Percentiles rank a stretch among this genome's conserved stretches.
These are phyloP conservation scores for Aleiodes sp. DNA, from an alignment of 1,140 invertebrate genomes.

Conservation along the genomic window DNA sequence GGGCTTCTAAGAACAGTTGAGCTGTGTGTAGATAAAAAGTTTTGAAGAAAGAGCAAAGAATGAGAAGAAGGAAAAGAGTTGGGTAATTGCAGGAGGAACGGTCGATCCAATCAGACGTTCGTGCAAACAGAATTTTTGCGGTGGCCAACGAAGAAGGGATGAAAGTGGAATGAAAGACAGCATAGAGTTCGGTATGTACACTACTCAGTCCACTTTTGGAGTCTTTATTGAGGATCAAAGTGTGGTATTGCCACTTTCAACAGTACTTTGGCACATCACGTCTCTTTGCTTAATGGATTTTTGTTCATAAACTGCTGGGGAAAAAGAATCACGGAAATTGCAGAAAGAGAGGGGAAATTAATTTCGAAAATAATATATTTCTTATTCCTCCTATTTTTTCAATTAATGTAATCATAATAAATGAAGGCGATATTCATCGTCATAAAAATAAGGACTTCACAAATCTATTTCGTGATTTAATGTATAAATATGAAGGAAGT, in stretches of 20 bases:
- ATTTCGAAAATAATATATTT: no score
- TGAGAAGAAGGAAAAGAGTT: neutral
- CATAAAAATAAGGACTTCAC: no score
- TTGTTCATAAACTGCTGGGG: no score
- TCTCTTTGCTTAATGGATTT: neutral
- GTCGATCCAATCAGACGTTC: constrained; percentile 25
- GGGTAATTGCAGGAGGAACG: constrained; percentile 25
- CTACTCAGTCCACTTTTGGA: neutral
- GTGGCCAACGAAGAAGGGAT: neutral
- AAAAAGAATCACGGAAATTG: no score
- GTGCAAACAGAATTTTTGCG: constrained; percentile 31
- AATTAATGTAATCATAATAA: no score
- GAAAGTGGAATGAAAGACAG: neutral
- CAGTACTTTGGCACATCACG: neutral
- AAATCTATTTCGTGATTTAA: no score
- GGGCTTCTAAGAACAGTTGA: neutral
- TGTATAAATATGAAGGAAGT: no score
- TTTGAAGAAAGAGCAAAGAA: constrained; percentile 5
- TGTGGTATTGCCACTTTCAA: constrained; percentile 3
- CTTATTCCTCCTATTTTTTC: no score
- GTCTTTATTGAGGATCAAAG: constrained; percentile 4
- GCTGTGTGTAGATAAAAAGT: constrained; percentile 17
- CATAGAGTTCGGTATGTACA: neutral
- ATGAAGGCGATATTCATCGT: no score
- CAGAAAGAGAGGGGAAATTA: no score